Conservation (phyloP, 1,140 invertebrate species). For the Trichonephila clavipes region DNA sequence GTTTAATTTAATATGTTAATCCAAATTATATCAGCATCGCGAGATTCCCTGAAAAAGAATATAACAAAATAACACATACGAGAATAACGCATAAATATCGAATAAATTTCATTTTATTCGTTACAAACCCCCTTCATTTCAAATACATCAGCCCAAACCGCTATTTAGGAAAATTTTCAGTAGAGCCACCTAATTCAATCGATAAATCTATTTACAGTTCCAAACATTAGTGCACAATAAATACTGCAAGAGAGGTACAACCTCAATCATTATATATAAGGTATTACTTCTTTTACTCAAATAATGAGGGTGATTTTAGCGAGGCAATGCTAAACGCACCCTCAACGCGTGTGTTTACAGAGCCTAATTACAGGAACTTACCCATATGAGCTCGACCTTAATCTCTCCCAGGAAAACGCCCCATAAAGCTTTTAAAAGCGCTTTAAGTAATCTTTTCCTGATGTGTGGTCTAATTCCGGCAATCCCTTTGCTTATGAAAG, state of each 20-base stretch:
- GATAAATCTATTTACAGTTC: too few species aligned
- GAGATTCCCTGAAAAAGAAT: too few species aligned
- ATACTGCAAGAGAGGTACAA: neutral
- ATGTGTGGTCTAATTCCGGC: neutral
- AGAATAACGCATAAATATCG: too few species aligned
- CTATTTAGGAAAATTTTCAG: too few species aligned
- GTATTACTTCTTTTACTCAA: neutral
- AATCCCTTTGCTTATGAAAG: neutral
- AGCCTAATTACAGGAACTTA: neutral
- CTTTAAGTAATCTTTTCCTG: neutral
- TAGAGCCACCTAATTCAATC: too few species aligned
- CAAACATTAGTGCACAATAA: neutral
- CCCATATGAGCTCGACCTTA: neutral
- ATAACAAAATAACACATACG: too few species aligned
- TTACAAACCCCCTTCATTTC: too few species aligned
- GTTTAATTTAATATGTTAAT: too few species aligned
- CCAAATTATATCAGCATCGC: too few species aligned
- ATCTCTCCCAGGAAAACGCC: neutral
- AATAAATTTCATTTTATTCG: too few species aligned
- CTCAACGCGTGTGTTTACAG: neutral
- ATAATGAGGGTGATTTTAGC: neutral
- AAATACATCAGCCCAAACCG: too few species aligned
- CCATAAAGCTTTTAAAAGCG: neutral
- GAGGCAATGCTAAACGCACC: too few species aligned
- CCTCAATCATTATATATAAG: neutral